Conservation (phyloP, 2,888 invertebrate species). For the Sipha maydis region DNA sequence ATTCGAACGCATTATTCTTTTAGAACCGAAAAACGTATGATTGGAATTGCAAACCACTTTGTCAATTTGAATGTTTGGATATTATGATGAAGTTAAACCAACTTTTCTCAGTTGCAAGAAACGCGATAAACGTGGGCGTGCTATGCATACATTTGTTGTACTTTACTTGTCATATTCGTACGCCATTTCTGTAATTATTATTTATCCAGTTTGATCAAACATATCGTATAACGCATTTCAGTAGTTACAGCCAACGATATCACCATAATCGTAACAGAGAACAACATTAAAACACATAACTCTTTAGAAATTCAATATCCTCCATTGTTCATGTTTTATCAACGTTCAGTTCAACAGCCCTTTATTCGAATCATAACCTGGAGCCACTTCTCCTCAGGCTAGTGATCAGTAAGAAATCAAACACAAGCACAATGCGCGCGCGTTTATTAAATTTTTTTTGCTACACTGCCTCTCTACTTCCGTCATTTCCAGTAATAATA, state of each 20-base stretch:
- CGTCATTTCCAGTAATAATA: background rate
- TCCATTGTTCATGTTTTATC: background rate
- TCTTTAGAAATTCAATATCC: background rate
- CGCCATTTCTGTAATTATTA: background rate
- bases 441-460: background rate
- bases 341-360: background rate
- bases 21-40: no score
- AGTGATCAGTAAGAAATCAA: background rate
- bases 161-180: background rate
- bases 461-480: no score
- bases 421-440: background rate
- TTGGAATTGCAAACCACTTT: no score
- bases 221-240: no score
- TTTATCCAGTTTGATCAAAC: background rate
- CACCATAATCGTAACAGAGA: background rate
- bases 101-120: background rate
- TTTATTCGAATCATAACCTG: background rate
- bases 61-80: no score
- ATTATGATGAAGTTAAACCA: no score
- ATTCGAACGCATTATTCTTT: no score
- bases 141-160: no score
- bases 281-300: background rate
- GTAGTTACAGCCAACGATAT: background rate
- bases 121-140: background rate
- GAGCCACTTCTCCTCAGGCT: background rate